phyloP scores from a whole-genome alignment of 2,113 vertebrate species.

The Verasper variegatus region DNA sequence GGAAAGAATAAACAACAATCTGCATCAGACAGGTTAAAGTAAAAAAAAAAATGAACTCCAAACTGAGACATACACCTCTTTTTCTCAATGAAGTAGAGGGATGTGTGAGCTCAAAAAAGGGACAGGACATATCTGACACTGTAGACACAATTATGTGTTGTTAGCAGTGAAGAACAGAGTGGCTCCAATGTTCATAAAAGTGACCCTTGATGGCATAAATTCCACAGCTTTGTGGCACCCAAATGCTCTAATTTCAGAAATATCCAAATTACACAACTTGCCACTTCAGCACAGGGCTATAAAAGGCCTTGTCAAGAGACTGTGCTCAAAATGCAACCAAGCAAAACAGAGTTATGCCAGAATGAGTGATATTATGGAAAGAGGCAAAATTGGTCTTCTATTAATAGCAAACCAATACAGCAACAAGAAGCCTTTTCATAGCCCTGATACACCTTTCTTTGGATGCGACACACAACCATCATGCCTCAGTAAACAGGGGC shows the following conservation, averaged over 20 bases:
- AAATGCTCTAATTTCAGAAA: conserved; percentile 68
- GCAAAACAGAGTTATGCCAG: conserved; percentile 72
- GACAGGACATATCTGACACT: conserved; percentile 5
- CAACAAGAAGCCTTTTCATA: conserved; percentile 62
- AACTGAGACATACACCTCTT: background rate
- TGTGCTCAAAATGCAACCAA: conserved; percentile 69
- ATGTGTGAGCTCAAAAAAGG: conserved; percentile 5
- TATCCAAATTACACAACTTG: conserved; percentile 70
- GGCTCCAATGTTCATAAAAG: conserved; percentile 34
- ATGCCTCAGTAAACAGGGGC: conserved; percentile 40
- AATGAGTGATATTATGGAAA: conserved; percentile 72
- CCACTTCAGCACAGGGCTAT: conserved; percentile 65
- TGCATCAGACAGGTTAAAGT: conserved; percentile 15
- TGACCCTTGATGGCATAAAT: conserved; percentile 58
- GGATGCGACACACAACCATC: conserved; percentile 36
- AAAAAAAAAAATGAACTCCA: background rate
- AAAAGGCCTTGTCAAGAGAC: conserved; percentile 71
- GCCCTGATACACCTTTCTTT: conserved; percentile 56
- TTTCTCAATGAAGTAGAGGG: conserved; percentile 33
- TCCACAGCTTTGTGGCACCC: conserved; percentile 41
- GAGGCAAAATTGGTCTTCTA: conserved; percentile 62
- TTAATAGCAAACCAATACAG: conserved; percentile 67
- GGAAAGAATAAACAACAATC: conserved; percentile 1
- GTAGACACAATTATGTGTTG: background rate
- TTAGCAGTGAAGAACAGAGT: background rate